These are phyloP conservation scores for Odontothrips loti DNA, from an alignment of 2,888 invertebrate species.

Conservation along the genomic window DNA sequence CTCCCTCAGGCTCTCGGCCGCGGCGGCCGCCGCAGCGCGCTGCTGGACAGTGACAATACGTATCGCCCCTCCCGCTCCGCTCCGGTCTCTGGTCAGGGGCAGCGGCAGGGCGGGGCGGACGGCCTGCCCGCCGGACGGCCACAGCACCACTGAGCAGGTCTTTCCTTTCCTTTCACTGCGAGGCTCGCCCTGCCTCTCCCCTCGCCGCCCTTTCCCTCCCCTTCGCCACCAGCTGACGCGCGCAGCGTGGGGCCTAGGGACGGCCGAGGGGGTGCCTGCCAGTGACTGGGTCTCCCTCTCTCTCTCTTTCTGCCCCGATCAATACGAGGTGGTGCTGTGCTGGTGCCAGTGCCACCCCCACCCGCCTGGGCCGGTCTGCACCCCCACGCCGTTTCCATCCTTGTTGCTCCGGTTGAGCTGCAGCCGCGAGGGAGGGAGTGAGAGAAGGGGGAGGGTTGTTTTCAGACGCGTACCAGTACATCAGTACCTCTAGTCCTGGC, in stretches of 20 bases:
- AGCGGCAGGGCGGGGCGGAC: neutral
- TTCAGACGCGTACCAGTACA: too few species aligned
- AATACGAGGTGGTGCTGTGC: neutral
- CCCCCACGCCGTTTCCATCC: neutral
- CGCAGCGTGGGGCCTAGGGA: neutral
- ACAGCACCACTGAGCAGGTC: neutral
- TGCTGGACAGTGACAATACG: too few species aligned
- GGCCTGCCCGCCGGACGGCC: slow-evolving; percentile 5
- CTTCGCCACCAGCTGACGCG: slow-evolving; percentile 1
- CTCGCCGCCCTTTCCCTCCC: neutral
- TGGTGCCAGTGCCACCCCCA: neutral
- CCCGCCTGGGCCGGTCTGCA: neutral
- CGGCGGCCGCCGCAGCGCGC: neutral
- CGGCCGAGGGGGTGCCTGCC: neutral
- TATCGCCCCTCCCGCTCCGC: too few species aligned
- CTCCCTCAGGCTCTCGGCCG: neutral
- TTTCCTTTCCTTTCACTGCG: slow-evolving; percentile 4
- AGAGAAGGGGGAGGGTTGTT: too few species aligned
- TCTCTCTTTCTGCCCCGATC: neutral
- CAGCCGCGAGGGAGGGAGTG: too few species aligned
- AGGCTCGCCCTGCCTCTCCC: neutral
- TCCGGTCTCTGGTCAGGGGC: neutral
- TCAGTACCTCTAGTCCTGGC: too few species aligned
- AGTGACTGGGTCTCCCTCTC: neutral
- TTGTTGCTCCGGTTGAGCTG: neutral